These are phyloP conservation scores for Ommatoiulus sabulosus DNA, from an alignment of 2,888 invertebrate genomes.

Conservation along the genomic window DNA sequence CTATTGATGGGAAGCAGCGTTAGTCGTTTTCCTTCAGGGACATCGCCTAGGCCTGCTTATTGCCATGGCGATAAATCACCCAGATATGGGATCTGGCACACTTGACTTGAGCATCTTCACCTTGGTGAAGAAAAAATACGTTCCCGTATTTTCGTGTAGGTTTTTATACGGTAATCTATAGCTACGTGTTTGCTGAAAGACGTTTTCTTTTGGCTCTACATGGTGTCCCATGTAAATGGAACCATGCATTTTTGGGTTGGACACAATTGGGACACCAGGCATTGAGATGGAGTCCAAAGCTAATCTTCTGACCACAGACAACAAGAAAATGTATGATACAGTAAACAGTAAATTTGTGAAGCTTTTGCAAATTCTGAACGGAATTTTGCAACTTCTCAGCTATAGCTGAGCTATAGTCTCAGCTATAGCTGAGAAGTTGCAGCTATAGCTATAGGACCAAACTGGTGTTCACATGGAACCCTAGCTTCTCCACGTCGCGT, in stretches of 20 bases:
- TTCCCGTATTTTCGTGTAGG: neutral
- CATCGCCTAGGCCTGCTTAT: neutral
- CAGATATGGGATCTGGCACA: conserved; percentile 33
- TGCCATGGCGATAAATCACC: conserved; percentile 43
- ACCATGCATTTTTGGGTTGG: neutral
- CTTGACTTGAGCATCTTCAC: conserved; percentile 14
- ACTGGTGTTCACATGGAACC: too few species aligned
- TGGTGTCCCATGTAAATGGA: neutral
- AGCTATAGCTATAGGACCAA: too few species aligned
- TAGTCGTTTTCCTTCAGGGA: conserved; percentile 22
- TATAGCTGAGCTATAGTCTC: too few species aligned
- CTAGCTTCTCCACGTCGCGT: too few species aligned
- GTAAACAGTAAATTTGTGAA: too few species aligned
- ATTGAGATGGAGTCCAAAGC: too few species aligned
- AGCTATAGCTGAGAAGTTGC: too few species aligned
- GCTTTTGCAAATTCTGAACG: too few species aligned
- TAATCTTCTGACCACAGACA: too few species aligned
- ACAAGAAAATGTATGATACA: too few species aligned
- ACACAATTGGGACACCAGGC: neutral
- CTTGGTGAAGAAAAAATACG: conserved; percentile 3
- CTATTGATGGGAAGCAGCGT: conserved; percentile 13
- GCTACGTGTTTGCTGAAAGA: neutral
- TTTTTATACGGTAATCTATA: neutral
- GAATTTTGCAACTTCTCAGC: too few species aligned
- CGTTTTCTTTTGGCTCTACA: neutral